Base-by-base conservation (phyloP, 2,113 vertebrate species). In the Accipiter virgatus region DNA sequence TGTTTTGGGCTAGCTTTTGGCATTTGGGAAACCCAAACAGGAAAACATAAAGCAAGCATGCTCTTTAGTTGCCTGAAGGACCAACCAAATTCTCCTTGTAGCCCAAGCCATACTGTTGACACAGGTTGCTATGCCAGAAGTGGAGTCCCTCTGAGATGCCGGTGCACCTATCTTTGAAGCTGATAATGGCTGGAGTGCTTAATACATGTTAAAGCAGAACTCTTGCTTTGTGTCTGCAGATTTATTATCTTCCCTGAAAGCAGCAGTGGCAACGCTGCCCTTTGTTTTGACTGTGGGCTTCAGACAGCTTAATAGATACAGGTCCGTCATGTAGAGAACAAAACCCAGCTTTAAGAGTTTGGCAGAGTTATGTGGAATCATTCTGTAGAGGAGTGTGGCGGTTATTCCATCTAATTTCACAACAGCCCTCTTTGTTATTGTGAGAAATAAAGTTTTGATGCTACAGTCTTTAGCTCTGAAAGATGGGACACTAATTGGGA, bases 221-320 rank as follows among this genome's bases (percentile, higher is more conserved):
- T 75, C 27, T 80, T 48, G 36, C 5, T 91, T 62, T 75, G 5
- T 55, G 53, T 55, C 20, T 58, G 17, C 22, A 72, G 25, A 12
- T 36, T 63, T 71, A 6, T 5, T 13, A 11, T 52, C 23, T 79
- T 53, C 48, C 17, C 36, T 75, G 63, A 68, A 88, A n/a, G 43
- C 58, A 87, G 27, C 27, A 75, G 62, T 45, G 66, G 17, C 10
- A 26, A 17, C 11, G 2, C 21, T 81, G 43, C 47, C 26, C 11
- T 47, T 55, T 82, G 13, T 81, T 81, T 47, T 23, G 22, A 17
- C 16, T 0, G 2, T 72, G 75, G 31, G 29, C 48, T 86, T 90
- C 42, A 59, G 66, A 36, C 32, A 75, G n/a, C 15, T 45, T 67
- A 6, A 67, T 36, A 15, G 6, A 55, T 12, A 7, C 0, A 0